A percentile compares a stretch with the other conserved stretches of the same genome.
These are phyloP conservation scores for Acleris cristana DNA, from an alignment of 2,888 invertebrate genomes.

Conservation along the genomic window DNA sequence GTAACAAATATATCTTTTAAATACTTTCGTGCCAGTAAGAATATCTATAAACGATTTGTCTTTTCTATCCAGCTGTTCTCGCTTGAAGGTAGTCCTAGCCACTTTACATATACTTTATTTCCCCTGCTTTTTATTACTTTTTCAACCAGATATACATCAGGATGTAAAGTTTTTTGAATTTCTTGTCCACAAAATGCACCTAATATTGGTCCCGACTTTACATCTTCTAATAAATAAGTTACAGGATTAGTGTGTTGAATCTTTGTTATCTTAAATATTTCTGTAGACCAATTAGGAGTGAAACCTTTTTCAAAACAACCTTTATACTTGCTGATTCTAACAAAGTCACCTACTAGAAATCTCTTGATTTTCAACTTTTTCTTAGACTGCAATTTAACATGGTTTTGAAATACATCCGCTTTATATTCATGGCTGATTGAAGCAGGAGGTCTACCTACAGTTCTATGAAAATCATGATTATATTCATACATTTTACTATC, in stretches of 20 bases:
- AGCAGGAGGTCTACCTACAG: neutral
- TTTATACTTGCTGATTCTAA: slow-evolving; percentile 8
- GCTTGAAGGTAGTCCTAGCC: slow-evolving; percentile 8
- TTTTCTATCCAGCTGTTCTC: too few relatives aligned
- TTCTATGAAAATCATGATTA: slow-evolving; percentile 10
- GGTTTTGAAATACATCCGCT: neutral
- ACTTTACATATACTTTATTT: slow-evolving; percentile 2
- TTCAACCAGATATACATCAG: slow-evolving; percentile 50
- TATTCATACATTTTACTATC: slow-evolving; percentile 5
- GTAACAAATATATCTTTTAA: slow-evolving; percentile 1
- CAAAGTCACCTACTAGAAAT: slow-evolving; percentile 6
- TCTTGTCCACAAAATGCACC: slow-evolving; percentile 52
- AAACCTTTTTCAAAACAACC: neutral
- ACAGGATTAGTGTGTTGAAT: slow-evolving; percentile 44
- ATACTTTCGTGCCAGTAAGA: neutral
- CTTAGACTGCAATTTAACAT: neutral
- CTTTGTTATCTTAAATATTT: slow-evolving; percentile 24
- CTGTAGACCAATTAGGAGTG: neutral
- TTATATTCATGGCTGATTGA: slow-evolving; percentile 1
- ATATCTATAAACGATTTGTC: neutral
- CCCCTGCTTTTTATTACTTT: slow-evolving; percentile 38
- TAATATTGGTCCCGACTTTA: slow-evolving; percentile 44
- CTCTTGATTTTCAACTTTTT: neutral
- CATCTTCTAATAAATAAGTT: slow-evolving; percentile 38
- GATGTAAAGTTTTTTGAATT: slow-evolving; percentile 46